A percentile compares a stretch with the other conserved stretches of the same genome.
Evolutionary conservation across 2,797 vertebrate genomes (phyloP).

Genomic region (Tadarida brasiliensis): DNA sequence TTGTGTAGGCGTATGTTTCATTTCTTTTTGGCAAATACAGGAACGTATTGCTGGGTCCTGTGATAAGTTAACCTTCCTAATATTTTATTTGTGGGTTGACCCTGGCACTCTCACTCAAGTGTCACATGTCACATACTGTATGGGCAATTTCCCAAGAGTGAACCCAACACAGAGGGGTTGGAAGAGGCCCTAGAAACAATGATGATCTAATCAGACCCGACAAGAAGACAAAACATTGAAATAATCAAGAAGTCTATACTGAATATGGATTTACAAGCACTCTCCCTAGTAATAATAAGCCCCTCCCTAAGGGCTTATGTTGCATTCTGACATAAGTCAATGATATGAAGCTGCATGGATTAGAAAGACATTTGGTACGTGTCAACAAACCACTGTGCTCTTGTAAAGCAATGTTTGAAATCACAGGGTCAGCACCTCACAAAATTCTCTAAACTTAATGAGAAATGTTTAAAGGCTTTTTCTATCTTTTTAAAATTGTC

Average conservation of each 20-base stretch:
- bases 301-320: not conserved
- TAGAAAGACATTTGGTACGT: not conserved
- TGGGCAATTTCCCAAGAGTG: not conserved
- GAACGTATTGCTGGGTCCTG: not conserved
- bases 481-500: not conserved
- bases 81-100: not conserved
- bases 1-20: no score
- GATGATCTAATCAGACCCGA: not conserved
- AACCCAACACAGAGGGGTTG: not conserved
- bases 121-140: not conserved
- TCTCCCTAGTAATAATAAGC: not conserved
- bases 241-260: not conserved
- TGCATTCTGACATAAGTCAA: not conserved
- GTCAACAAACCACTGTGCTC: not conserved
- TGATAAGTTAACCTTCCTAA: not conserved
- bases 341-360: not conserved
- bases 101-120: not conserved
- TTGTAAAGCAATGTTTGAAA: conserved; percentile 37
- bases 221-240: not conserved
- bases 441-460: conserved; percentile 14
- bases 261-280: not conserved
- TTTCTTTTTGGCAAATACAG: no score
- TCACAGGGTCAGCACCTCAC: not conserved
- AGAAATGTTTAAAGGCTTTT: not conserved
- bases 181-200: not conserved